Base-by-base conservation (phyloP, 2,888 invertebrate genomes). In the Mesoligia furuncula region DNA sequence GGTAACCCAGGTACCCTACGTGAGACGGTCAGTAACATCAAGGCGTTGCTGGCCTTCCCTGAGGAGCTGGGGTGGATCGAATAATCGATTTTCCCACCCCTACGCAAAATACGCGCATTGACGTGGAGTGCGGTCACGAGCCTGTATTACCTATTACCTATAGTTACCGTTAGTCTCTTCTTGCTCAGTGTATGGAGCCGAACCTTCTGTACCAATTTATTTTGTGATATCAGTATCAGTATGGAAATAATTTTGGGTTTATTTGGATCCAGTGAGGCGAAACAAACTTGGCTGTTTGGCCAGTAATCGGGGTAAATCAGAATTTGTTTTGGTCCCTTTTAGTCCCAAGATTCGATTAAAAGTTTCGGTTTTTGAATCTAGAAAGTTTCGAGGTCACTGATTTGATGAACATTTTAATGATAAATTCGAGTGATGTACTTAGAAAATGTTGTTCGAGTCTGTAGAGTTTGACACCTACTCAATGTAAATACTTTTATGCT, bases 281-380 rank as follows among this genome's bases (percentile, higher is more conserved):
- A 62, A 70, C 51, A 70, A 68, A 75, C n/a, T 84, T 73, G 57
- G 54, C 61, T 70, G 27, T 68, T 59, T 51, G 74, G 42, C 42
- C 15, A 65, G 42, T 76, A 70, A 76, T 79, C 57, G 48, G 11
- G 36, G 13, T 57, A 27, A 54, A 66, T 75, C 75, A 51, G 36
- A 75, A 66, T 66, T 84, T 76, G 61, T 80, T 82, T 73, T 61
- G 73, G 31, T 68, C 54, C 61, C 31, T 77, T 82, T 73, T 61
- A 71, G 31, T 68, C 48, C 57, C 31, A 72, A 74, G 36, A 73
- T 62, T 78, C 0, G 24, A 57, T 68, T 72, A 24, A 48, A 76
- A 75, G 62, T 73, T 77, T 42, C 2, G 31, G 54, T 68, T 85
- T 65, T 51, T 36, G 67, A 48, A 48, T 54, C 15, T 27, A 61